Percentiles rank a stretch among this genome's conserved stretches.
Conservation (phyloP, 1,140 invertebrate species). For the Zaprionus nigranus region DNA sequence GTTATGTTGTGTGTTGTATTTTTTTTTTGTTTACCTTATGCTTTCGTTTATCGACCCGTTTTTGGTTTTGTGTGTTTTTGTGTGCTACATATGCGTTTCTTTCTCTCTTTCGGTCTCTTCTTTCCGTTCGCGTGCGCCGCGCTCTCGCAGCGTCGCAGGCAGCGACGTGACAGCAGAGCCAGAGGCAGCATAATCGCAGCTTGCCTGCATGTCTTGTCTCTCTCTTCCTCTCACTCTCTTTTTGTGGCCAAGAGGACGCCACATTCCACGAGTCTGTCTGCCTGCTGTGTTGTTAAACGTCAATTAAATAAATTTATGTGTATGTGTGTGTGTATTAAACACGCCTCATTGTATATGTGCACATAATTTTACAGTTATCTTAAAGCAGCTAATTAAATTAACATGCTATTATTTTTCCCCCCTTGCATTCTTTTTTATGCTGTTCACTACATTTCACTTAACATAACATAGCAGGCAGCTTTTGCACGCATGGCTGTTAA, state of each 20-base stretch:
- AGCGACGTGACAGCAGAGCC: slow-evolving; percentile 6
- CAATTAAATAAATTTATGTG: not conserved
- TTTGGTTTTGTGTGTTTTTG: slow-evolving; percentile 62
- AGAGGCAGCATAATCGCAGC: slow-evolving; percentile 36
- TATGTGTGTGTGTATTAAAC: not conserved
- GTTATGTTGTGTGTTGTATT: slow-evolving; percentile 47
- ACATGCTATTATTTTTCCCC: slow-evolving; percentile 6
- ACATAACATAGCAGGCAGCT: slow-evolving; percentile 44
- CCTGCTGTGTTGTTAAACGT: slow-evolving; percentile 6
- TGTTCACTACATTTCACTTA: not conserved
- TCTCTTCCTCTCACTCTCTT: not conserved
- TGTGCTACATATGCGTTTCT: slow-evolving; percentile 63
- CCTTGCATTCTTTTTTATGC: slow-evolving; percentile 16
- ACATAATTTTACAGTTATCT: slow-evolving; percentile 1
- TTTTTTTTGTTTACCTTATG: slow-evolving; percentile 82
- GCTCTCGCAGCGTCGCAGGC: slow-evolving; percentile 28
- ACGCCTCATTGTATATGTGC: not conserved
- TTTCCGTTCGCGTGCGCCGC: slow-evolving; percentile 25
- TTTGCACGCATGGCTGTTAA: slow-evolving; percentile 27
- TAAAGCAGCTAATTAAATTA: slow-evolving; percentile 30
- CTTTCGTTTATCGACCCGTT: slow-evolving; percentile 84
- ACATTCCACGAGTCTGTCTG: slow-evolving; percentile 3
- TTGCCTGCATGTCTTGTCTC: slow-evolving; percentile 25
- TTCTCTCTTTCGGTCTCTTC: slow-evolving; percentile 38
- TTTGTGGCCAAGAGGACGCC: slow-evolving; percentile 6